Conservation (phyloP, 2,888 invertebrate species). For the Microctonus aethiopoides region DNA sequence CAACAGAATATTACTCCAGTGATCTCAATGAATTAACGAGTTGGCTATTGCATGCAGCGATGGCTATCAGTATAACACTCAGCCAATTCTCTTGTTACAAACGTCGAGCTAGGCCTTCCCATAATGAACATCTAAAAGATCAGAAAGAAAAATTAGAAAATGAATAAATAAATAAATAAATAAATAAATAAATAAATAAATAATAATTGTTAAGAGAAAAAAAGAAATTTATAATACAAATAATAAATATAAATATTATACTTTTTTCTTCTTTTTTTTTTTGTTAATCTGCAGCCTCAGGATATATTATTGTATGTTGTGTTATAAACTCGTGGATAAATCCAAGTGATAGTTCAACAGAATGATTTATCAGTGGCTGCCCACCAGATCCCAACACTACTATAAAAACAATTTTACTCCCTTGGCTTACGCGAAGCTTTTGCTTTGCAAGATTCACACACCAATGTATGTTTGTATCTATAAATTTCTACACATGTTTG, state of each 20-base stretch:
- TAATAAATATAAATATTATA: too few species aligned
- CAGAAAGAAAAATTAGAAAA: not conserved
- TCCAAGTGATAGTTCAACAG: constrained; percentile 24
- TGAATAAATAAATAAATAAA: not conserved
- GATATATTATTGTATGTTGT: not conserved
- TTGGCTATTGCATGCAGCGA: constrained; percentile 2
- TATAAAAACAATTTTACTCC: not conserved
- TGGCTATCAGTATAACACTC: constrained; percentile 9
- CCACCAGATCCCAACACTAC: constrained; percentile 24
- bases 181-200: not conserved
- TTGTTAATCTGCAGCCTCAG: not conserved
- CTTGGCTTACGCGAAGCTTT: constrained; percentile 11
- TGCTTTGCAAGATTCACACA: not conserved
- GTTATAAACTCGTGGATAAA: constrained; percentile 14
- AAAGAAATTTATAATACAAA: not conserved
- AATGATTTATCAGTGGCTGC: constrained; percentile 31
- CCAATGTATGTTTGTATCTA: constrained; percentile 1
- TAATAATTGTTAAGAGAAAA: not conserved
- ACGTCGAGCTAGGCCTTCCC: too few species aligned
- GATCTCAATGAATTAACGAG: constrained; percentile 26
- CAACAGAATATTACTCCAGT: constrained; percentile 4
- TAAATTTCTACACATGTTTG: too few species aligned
- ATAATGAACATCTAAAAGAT: too few species aligned
- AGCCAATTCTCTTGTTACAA: not conserved
- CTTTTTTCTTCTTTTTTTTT: not conserved